Evolutionary conservation across 2,113 vertebrate species (phyloP), one percentile per base, ranked within the genome.

Genomic region (Nymphicus hollandicus): DNA sequence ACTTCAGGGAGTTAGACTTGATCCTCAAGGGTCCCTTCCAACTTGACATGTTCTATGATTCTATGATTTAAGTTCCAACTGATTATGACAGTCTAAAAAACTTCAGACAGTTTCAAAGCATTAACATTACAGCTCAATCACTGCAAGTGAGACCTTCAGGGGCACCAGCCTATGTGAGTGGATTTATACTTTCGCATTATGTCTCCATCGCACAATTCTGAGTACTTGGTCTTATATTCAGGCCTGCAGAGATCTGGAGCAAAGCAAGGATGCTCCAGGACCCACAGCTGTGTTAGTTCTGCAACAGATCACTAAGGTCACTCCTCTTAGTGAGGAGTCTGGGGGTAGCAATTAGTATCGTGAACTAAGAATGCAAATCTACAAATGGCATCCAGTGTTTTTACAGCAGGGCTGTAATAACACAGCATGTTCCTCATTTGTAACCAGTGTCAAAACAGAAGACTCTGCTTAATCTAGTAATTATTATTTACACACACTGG

Each of bases 261-360:
- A 74, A 53, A 61, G 66, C 28, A 50, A 35, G 4, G 63, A 73
- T 61, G 69, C 37, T 28, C n/a, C 19, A 58, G 65, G 37, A 81
- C 31, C 19, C 50, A 52, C 20, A 52, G 78, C 41, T 2, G 9
- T 0, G 0, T 29, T 3, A 46, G 43, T 9, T 43, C 60, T 78
- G 46, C 83, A 73, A 9, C 24, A 81, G 31, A 14, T 20, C 3
- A 2, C 46, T 9, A 22, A 35, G 68, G 46, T 22, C 31, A 14
- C 46, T 27, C 49, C 41, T 49, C 55, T 20, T 7, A 9, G 17
- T 2, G 31, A 73, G 17, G 81, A 29, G 35, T 20, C 63, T 41
- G 7, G 7, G n/a, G 20, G 49, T 7, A 73, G 43, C 43, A 80
- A n/a, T 12, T 46, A 47, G 37, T 3, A 25, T 3, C 11, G 17